A percentile compares a stretch with the other conserved stretches of the same genome.
Conservation (phyloP, 37 sponge, comb jelly and placozoan species). For the Beroe forskalii region DNA sequence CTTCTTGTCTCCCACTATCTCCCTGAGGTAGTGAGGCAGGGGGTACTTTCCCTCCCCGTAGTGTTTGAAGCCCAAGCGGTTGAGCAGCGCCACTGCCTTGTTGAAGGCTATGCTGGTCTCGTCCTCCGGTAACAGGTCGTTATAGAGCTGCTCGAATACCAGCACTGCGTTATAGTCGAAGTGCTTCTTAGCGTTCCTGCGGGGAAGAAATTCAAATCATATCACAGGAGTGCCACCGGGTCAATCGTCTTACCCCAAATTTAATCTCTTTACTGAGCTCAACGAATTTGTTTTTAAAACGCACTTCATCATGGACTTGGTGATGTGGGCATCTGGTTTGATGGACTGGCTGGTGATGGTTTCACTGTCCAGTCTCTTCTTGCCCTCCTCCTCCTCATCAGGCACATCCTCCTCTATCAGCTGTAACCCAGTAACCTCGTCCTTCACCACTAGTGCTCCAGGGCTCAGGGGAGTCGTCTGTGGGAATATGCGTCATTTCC, state of each 20-base stretch:
- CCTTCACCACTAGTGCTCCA: not conserved
- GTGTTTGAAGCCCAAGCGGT: not conserved
- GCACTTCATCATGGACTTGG: not conserved
- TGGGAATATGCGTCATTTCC: too few species aligned
- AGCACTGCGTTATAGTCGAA: not conserved
- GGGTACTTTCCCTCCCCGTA: slow-evolving; percentile 61
- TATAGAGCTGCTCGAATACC: not conserved
- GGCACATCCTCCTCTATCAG: not conserved
- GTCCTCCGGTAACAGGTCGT: not conserved
- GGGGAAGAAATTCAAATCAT: not conserved
- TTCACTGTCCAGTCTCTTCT: not conserved
- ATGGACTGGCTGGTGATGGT: not conserved
- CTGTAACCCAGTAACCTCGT: not conserved
- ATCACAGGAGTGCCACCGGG: not conserved
- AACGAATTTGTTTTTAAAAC: too few species aligned
- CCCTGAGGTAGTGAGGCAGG: slow-evolving; percentile 44
- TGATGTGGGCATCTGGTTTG: not conserved
- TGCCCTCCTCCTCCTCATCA: not conserved
- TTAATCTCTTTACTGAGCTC: too few species aligned
- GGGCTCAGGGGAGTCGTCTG: too few species aligned
- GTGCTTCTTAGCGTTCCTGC: not conserved
- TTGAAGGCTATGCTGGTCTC: not conserved
- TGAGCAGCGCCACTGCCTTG: not conserved
- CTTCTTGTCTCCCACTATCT: not conserved
- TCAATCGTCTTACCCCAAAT: too few species aligned